These are phyloP conservation scores for Botia kubotai DNA, from an alignment of 2,797 vertebrate genomes.

Conservation along the genomic window DNA sequence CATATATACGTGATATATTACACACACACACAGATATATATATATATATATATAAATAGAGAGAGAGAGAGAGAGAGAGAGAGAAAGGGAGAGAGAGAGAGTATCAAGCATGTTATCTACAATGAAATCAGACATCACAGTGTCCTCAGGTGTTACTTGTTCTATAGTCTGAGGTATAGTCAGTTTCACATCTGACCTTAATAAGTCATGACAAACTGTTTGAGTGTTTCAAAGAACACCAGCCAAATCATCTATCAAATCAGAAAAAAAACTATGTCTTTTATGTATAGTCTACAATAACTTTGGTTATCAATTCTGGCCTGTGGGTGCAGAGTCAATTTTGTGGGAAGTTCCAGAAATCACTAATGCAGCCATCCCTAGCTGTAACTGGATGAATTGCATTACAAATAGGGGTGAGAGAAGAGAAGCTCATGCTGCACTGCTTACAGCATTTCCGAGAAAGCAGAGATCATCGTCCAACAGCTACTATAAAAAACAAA, in stretches of 20 bases:
- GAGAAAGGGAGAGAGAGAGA: no score
- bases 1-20: no score
- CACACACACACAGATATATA: no score
- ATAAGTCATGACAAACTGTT: no score
- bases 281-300: neutral
- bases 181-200: neutral
- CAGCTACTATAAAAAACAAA: neutral
- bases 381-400: neutral
- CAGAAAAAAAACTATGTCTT: neutral
- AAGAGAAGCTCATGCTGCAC: neutral
- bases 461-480: neutral
- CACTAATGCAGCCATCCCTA: neutral
- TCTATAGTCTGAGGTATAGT: no score
- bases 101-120: no score
- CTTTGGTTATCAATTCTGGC: neutral
- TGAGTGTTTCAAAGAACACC: neutral
- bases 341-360: neutral
- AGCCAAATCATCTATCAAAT: neutral
- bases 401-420: neutral
- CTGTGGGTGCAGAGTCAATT: neutral
- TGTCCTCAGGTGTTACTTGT: neutral
- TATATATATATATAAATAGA: no score
- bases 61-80: no score
- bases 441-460: conserved; percentile 12
- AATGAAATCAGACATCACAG: no score